Evolutionary conservation across 1,140 invertebrate genomes (phyloP).

Genomic region (Habropoda laboriosa): DNA sequence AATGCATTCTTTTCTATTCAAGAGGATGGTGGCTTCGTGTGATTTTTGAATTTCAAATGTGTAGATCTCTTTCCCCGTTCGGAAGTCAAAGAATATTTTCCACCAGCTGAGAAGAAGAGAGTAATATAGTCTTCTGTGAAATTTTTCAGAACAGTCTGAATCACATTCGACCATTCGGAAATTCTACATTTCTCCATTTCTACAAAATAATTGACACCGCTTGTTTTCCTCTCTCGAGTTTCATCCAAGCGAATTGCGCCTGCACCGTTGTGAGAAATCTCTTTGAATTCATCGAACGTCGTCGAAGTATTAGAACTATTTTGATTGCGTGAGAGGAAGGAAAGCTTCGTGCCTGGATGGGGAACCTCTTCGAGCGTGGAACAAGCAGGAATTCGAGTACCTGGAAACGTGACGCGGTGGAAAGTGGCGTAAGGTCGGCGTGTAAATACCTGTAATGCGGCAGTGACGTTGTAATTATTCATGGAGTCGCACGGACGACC

Average conservation of each 20-base stretch:
- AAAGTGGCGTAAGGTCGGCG: constrained; percentile 37
- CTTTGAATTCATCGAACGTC: constrained; percentile 41
- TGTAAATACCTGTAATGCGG: constrained; percentile 14
- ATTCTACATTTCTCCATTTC: too few relatives aligned
- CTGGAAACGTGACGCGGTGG: constrained; percentile 4
- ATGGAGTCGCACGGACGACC: not conserved
- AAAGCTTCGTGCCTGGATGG: not conserved
- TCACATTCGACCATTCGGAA: too few relatives aligned
- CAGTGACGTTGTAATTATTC: constrained; percentile 34
- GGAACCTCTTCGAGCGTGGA: not conserved
- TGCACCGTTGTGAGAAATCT: not conserved
- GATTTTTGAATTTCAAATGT: too few relatives aligned
- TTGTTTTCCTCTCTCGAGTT: not conserved
- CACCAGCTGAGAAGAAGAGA: too few relatives aligned
- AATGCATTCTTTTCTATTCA: too few relatives aligned
- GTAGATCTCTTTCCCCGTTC: too few relatives aligned
- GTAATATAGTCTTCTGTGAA: too few relatives aligned
- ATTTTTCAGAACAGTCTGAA: too few relatives aligned
- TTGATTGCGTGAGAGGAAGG: constrained; percentile 16
- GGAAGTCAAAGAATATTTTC: too few relatives aligned
- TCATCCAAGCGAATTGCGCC: not conserved
- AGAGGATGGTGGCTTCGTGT: too few relatives aligned
- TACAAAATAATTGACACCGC: not conserved
- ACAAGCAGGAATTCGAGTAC: constrained; percentile 19
- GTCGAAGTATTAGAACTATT: constrained; percentile 42